Conservation (phyloP, 1,140 invertebrate species). For the Scylla paramamosain region DNA sequence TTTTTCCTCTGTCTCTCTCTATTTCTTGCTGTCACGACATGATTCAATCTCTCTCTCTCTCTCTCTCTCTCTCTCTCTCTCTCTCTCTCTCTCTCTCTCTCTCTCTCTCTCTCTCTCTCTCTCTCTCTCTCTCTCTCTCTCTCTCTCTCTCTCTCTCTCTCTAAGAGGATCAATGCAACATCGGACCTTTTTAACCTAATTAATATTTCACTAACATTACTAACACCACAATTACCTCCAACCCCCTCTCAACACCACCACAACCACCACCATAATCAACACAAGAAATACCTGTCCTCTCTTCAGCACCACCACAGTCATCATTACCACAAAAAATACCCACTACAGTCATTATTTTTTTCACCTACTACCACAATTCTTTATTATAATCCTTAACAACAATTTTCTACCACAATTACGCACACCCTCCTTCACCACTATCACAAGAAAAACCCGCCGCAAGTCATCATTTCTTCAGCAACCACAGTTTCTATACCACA, state of each 20-base stretch:
- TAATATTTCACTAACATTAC: not conserved
- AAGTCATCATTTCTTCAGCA: too few relatives aligned
- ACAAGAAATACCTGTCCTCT: not conserved
- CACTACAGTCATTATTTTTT: not conserved
- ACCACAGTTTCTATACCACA: not conserved
- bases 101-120: conserved; percentile 27
- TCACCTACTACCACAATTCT: too few relatives aligned
- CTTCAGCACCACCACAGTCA: not conserved
- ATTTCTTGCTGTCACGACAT: too few relatives aligned
- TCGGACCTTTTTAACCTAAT: not conserved
- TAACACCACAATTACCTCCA: conserved; percentile 76
- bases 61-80: conserved; percentile 7
- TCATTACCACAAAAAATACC: not conserved
- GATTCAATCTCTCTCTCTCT: not conserved
- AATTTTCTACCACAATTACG: too few relatives aligned
- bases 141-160: conserved; percentile 48
- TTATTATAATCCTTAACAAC: too few relatives aligned
- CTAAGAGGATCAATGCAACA: not conserved
- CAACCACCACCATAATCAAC: not conserved
- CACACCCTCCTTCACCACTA: too few relatives aligned
- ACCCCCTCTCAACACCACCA: not conserved
- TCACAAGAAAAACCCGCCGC: too few relatives aligned
- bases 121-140: conserved; percentile 39
- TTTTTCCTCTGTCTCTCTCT: conserved; percentile 29
- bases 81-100: conserved; percentile 53